phyloP scores from a whole-genome alignment of 2,888 invertebrate species.

The Lumbricus terrestris region DNA sequence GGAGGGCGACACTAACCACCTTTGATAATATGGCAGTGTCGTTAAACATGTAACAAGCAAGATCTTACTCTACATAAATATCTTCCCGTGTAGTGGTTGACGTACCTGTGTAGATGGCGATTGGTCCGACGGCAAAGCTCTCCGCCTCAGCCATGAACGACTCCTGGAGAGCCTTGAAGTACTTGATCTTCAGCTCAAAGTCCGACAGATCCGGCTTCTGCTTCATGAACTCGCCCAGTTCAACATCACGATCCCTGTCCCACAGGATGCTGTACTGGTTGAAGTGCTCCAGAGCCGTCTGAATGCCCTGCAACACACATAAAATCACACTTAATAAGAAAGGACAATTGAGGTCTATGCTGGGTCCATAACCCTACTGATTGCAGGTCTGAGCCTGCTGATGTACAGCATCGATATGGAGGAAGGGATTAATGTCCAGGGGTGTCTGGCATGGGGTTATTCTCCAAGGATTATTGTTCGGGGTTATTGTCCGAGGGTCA shows the following conservation, averaged over 20 bases:
- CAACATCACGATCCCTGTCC: constrained; percentile 56
- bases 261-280: constrained; percentile 72
- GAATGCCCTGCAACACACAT: constrained; percentile 62
- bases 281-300: constrained; percentile 79
- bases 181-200: constrained; percentile 60
- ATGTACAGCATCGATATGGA: too few species aligned
- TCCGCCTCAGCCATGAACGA: constrained; percentile 55
- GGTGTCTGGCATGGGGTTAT: too few species aligned
- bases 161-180: constrained; percentile 58
- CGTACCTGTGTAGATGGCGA: constrained; percentile 57
- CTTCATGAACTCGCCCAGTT: constrained; percentile 58
- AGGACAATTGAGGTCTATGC: too few species aligned
- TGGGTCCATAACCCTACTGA: too few species aligned
- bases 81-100: not conserved
- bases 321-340: not conserved
- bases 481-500: too few species aligned
- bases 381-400: too few species aligned
- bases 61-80: too few species aligned
- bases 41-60: too few species aligned
- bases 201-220: constrained; percentile 60
- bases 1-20: too few species aligned
- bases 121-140: constrained; percentile 57
- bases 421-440: too few species aligned
- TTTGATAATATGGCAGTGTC: too few species aligned
- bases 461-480: too few species aligned